Evolutionary conservation across 2,888 invertebrate genomes (phyloP).

Genomic region (Parapristionchus giblindavisi): DNA sequence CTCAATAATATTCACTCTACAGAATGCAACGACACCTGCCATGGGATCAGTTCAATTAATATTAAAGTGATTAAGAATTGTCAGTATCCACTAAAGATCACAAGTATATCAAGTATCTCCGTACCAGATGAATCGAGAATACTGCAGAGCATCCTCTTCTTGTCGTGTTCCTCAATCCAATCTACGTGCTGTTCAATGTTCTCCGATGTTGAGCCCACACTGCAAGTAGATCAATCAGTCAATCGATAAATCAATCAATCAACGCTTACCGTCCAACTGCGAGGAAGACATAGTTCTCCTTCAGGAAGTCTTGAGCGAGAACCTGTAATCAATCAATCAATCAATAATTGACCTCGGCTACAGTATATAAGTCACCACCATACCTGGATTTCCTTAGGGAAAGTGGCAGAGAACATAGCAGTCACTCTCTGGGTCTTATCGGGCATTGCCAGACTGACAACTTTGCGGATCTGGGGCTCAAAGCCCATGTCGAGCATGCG

Average conservation of each 20-base stretch:
- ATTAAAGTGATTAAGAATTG: background rate
- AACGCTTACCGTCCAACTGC: conserved; percentile 82
- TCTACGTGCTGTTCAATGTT: conserved; percentile 94
- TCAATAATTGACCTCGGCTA: background rate
- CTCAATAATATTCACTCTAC: conserved; percentile 1
- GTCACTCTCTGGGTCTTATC: conserved; percentile 93
- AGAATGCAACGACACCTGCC: background rate
- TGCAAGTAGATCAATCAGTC: background rate
- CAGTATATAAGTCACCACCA: background rate
- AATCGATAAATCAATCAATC: background rate
- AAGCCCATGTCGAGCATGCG: conserved; percentile 99
- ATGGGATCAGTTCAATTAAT: background rate
- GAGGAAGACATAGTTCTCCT: conserved; percentile 94
- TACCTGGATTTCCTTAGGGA: conserved; percentile 95
- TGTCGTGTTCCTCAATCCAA: conserved; percentile 98
- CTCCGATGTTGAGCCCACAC: conserved; percentile 98
- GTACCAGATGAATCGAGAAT: conserved; percentile 81
- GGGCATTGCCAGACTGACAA: conserved; percentile 80
- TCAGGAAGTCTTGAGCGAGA: conserved; percentile 94
- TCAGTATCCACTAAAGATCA: background rate
- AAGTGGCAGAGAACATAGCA: conserved; percentile 99
- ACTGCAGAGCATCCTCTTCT: conserved; percentile 92
- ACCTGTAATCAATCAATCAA: conserved; percentile 75
- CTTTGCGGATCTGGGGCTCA: conserved; percentile 82
- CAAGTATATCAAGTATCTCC: conserved; percentile 35